A percentile compares a stretch with the other conserved stretches of the same genome.
phyloP scores from a whole-genome alignment of 2,888 invertebrate species.

The Stomorhina lunata region DNA sequence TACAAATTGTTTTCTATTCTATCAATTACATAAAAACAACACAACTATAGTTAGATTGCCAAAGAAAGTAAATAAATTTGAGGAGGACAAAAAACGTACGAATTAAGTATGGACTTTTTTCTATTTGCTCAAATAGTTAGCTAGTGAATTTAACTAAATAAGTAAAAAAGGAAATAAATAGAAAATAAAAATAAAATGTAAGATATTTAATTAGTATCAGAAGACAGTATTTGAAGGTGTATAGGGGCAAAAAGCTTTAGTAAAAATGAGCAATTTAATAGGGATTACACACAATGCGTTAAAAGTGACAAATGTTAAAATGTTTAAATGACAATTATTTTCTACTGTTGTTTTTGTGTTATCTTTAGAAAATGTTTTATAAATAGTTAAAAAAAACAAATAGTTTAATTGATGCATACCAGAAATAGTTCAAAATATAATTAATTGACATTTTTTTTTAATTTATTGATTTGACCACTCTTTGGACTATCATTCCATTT shows the following conservation, averaged over 20 bases:
- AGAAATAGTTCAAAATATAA: no score
- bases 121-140: neutral
- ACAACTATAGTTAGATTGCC: no score
- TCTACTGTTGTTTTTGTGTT: no score
- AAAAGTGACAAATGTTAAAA: no score
- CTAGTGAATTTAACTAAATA: neutral
- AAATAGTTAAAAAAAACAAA: no score
- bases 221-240: neutral
- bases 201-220: neutral
- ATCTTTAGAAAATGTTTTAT: no score
- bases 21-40: constrained; percentile 41
- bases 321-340: no score
- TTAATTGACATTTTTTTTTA: no score
- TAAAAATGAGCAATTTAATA: neutral
- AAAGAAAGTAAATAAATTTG: constrained; percentile 55
- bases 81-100: constrained; percentile 9
- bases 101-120: neutral
- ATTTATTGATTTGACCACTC: no score
- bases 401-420: no score
- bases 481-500: no score
- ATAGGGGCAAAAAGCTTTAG: neutral
- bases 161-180: neutral
- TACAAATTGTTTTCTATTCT: constrained; percentile 56
- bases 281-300: no score
- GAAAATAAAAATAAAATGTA: neutral